Conservation (phyloP, 2,888 invertebrate genomes). For the Philhelius pedissequus region DNA sequence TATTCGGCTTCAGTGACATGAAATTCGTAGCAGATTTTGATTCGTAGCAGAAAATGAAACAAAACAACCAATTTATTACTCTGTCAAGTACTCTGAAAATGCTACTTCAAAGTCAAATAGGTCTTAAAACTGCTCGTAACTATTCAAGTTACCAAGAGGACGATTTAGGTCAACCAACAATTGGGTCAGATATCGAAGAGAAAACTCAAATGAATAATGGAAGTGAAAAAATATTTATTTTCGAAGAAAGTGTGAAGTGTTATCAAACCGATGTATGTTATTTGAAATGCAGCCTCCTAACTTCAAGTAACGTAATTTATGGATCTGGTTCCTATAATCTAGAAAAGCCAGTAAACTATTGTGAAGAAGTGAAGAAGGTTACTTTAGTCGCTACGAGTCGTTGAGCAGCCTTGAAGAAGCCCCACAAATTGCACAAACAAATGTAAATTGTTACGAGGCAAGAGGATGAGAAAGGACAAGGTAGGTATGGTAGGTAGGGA, state of each 20-base stretch:
- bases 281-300: constrained; percentile 84
- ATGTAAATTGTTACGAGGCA: no score
- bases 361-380: constrained; percentile 91
- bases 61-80: constrained; percentile 88
- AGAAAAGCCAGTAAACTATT: constrained; percentile 90
- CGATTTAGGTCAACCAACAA: constrained; percentile 93
- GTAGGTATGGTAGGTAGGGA: no score
- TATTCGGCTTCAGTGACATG: no score
- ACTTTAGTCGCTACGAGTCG: constrained; percentile 85
- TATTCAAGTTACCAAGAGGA: constrained; percentile 88
- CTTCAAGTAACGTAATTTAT: constrained; percentile 77
- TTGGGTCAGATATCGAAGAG: constrained; percentile 83
- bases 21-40: no score
- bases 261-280: no score
- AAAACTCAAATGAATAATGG: constrained; percentile 69
- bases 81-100: constrained; percentile 84
- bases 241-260: constrained; percentile 92
- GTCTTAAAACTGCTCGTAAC: constrained; percentile 70
- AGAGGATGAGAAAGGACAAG: no score
- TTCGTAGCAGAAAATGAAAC: constrained; percentile 79
- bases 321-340: constrained; percentile 87
- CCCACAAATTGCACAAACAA: constrained; percentile 56
- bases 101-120: constrained; percentile 67
- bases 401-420: constrained; percentile 82
- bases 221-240: constrained; percentile 79